phyloP scores from a whole-genome alignment of 2,113 vertebrate genomes.

The Mustela nigripes region DNA sequence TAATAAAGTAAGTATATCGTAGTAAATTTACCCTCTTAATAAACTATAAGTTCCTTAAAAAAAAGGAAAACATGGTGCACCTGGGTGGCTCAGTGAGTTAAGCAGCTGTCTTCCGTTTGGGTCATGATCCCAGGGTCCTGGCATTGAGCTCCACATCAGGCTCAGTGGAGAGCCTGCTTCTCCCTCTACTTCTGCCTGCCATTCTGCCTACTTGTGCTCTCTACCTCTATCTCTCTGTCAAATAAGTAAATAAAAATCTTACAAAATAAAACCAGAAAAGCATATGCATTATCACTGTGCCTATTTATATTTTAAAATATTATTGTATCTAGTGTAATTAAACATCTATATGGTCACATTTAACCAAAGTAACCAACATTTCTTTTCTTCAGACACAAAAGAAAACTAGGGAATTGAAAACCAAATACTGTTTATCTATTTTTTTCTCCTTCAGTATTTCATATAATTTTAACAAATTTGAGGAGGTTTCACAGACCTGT shows the following conservation, averaged over 20 bases:
- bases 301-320: not conserved
- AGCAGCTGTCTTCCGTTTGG: no score
- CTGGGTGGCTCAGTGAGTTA: no score
- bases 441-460: conserved; percentile 3
- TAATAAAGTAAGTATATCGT: not conserved
- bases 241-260: no score
- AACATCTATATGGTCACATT: conserved; percentile 2
- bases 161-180: no score
- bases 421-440: not conserved
- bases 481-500: not conserved
- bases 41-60: conserved; percentile 41
- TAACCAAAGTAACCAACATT: conserved; percentile 10
- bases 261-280: not conserved
- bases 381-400: not conserved
- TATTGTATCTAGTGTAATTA: not conserved
- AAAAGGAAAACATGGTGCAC: conserved; percentile 6
- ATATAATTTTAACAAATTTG: conserved; percentile 46
- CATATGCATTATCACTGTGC: not conserved
- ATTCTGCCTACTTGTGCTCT: no score
- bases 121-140: no score
- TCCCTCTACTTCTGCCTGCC: no score
- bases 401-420: conserved; percentile 42
- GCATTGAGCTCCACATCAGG: no score
- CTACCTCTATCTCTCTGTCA: no score
- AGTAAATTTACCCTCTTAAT: not conserved